A percentile compares a stretch with the other conserved stretches of the same genome.
Conservation (phyloP, 2,888 invertebrate species). For the Euplexia lucipara region DNA sequence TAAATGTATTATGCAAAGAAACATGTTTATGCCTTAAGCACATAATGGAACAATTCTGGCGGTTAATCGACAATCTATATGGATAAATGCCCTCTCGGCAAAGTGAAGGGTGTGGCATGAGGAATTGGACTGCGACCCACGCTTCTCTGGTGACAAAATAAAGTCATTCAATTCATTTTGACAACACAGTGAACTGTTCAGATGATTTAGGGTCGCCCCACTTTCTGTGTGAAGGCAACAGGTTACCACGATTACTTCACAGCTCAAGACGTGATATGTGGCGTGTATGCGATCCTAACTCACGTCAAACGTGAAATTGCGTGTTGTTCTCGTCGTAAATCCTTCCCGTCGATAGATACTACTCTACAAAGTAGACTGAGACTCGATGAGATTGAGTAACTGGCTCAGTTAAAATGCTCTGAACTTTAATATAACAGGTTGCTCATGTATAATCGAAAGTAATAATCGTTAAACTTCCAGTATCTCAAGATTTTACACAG, state of each 20-base stretch:
- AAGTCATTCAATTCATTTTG: constrained; percentile 82
- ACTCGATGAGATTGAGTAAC: constrained; percentile 54
- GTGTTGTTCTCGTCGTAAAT: constrained; percentile 57
- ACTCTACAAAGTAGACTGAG: constrained; percentile 35
- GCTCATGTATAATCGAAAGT: constrained; percentile 63
- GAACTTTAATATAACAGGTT: constrained; percentile 59
- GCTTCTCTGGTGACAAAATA: constrained; percentile 74
- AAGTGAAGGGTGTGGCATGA: constrained; percentile 79
- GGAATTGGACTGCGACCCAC: constrained; percentile 80
- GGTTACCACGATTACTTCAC: constrained; percentile 61
- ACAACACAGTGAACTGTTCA: constrained; percentile 70
- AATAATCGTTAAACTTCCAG: constrained; percentile 70
- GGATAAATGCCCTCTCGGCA: constrained; percentile 69
- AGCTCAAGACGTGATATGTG: constrained; percentile 57
- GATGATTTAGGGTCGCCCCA: constrained; percentile 76
- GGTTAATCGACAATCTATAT: constrained; percentile 79
- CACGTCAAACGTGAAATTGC: constrained; percentile 56
- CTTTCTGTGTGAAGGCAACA: constrained; percentile 68
- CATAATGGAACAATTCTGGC: constrained; percentile 76
- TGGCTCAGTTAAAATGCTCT: constrained; percentile 48
- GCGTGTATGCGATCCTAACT: constrained; percentile 62
- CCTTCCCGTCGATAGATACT: constrained; percentile 43
- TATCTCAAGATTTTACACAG: constrained; percentile 65
- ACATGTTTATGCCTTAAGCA: constrained; percentile 68
- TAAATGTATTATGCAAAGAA: constrained; percentile 74